A percentile compares a stretch with the other conserved stretches of the same genome.
phyloP scores from a whole-genome alignment of 2,797 vertebrate species.

The Cuculus canorus region DNA sequence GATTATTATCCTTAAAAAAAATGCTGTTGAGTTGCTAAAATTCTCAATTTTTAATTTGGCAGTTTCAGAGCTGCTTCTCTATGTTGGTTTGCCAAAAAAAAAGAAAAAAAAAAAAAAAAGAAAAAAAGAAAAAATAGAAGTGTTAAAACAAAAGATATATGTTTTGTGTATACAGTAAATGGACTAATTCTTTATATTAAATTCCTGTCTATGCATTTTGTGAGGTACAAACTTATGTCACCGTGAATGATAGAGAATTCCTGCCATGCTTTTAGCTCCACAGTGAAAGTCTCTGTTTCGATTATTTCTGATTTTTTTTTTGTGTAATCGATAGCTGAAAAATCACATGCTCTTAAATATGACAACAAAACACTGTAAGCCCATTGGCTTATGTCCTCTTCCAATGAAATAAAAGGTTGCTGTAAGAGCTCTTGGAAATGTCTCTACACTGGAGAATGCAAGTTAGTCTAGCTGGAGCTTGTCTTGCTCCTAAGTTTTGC shows the following conservation, averaged over 20 bases:
- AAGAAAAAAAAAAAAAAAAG: background rate
- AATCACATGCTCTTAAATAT: conserved; percentile 78
- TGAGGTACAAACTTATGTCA: conserved; percentile 85
- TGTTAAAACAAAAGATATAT: conserved; percentile 77
- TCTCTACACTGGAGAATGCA: conserved; percentile 70
- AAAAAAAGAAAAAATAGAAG: background rate
- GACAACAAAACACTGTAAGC: conserved; percentile 73
- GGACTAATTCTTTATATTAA: conserved; percentile 86
- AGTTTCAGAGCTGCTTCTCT: conserved; percentile 80
- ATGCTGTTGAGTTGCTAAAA: conserved; percentile 78
- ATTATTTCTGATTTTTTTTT: conserved; percentile 74
- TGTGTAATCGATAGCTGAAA: conserved; percentile 76
- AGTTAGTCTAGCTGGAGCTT: conserved; percentile 62
- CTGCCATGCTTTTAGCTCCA: conserved; percentile 82
- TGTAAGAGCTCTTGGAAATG: conserved; percentile 71
- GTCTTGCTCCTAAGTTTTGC: conserved; percentile 71
- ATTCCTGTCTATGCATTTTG: conserved; percentile 88
- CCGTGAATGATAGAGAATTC: conserved; percentile 82
- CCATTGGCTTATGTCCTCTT: conserved; percentile 77
- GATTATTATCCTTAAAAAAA: conserved; percentile 83
- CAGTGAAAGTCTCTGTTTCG: conserved; percentile 80
- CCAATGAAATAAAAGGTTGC: conserved; percentile 71
- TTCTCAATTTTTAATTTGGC: conserved; percentile 77
- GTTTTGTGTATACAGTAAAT: conserved; percentile 84
- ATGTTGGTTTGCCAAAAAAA: conserved; percentile 80